Evolutionary conservation across 2,888 invertebrate genomes (phyloP).

Genomic region (Aspidiotus destructor): DNA sequence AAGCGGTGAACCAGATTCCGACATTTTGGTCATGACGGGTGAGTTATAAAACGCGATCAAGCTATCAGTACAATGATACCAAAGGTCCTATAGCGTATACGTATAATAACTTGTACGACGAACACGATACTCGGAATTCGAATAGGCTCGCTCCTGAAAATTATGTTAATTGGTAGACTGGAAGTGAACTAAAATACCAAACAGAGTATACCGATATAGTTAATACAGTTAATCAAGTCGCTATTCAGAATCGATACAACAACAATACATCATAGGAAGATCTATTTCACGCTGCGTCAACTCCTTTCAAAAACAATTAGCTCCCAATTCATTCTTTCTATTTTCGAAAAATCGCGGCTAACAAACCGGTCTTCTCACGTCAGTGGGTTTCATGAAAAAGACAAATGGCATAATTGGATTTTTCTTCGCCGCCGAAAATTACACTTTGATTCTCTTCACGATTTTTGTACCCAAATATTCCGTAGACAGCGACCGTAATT

Average conservation of each 20-base stretch:
- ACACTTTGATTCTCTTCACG: slow-evolving; percentile 6
- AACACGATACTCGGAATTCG: neutral
- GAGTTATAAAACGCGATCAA: too few species aligned
- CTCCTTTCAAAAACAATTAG: slow-evolving; percentile 32
- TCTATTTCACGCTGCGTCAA: slow-evolving; percentile 30
- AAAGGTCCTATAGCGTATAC: neutral
- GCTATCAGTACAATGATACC: too few species aligned
- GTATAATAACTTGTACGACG: neutral
- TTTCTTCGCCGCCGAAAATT: slow-evolving; percentile 7
- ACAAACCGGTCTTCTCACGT: slow-evolving; percentile 23
- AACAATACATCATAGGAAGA: slow-evolving; percentile 29
- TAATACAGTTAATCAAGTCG: slow-evolving; percentile 28
- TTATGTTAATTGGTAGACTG: slow-evolving; percentile 2
- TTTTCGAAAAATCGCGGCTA: slow-evolving; percentile 19
- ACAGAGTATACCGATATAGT: neutral
- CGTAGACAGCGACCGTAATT: slow-evolving; percentile 5
- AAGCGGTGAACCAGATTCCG: neutral
- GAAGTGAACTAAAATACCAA: slow-evolving; percentile 2
- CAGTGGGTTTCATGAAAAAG: slow-evolving; percentile 14
- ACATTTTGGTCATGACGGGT: neutral
- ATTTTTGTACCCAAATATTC: slow-evolving; percentile 8
- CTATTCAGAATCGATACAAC: slow-evolving; percentile 28
- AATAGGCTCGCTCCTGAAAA: neutral
- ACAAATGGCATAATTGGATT: slow-evolving; percentile 29
- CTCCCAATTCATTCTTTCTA: slow-evolving; percentile 30